A percentile compares a stretch with the other conserved stretches of the same genome.
These are phyloP conservation scores for mouse (Mus musculus) DNA, from an alignment of 2,113 vertebrate genomes.

Conservation along the genomic window DNA sequence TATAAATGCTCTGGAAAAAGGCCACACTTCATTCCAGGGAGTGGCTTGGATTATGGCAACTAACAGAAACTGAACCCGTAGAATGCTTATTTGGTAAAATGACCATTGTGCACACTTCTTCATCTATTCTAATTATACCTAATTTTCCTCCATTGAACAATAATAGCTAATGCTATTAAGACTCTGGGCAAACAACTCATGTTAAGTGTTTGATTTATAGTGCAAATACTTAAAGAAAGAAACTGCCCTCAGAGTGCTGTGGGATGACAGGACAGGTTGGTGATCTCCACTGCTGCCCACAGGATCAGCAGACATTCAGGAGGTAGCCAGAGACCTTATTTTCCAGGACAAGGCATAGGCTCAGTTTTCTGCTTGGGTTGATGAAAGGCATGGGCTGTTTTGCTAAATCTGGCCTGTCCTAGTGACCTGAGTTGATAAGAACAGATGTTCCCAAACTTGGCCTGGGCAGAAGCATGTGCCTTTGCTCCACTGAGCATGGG, in stretches of 20 bases:
- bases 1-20: neutral
- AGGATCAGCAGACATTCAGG: neutral
- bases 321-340: neutral
- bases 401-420: neutral
- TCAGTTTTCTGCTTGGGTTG: neutral
- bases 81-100: constrained; percentile 19
- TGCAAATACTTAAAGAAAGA: neutral
- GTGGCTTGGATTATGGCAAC: neutral
- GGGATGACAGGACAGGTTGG: neutral
- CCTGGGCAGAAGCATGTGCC: neutral
- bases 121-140: constrained; percentile 22
- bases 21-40: neutral
- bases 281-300: neutral
- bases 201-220: constrained; percentile 25
- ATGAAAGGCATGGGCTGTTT: constrained; percentile 6
- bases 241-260: neutral
- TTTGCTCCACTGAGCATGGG: neutral
- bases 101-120: neutral
- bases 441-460: neutral
- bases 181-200: neutral
- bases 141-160: constrained; percentile 31
- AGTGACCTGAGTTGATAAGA: neutral
- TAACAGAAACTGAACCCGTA: neutral
- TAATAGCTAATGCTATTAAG: neutral
- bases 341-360: constrained; percentile 25